A percentile compares a stretch with the other conserved stretches of the same genome.
Evolutionary conservation across 2,797 vertebrate genomes (phyloP).

Genomic region (Mionectes olivaceus): DNA sequence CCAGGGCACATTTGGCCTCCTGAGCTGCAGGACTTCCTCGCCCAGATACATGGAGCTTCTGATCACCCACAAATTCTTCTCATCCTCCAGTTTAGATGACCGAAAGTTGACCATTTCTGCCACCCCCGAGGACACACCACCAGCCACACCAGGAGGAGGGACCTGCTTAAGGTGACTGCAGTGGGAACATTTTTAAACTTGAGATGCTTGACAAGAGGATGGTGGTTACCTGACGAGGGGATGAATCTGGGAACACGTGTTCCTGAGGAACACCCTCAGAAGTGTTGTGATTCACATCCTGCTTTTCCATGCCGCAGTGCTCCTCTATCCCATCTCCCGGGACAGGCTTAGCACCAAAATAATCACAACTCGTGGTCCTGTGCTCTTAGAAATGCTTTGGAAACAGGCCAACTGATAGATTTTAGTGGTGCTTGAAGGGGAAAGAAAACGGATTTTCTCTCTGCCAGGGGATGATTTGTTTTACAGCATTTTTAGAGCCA

Average conservation of each 20-base stretch:
- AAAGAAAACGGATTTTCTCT: neutral
- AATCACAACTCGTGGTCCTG: neutral
- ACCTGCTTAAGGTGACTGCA: fast-evolving
- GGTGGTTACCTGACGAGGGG: neutral
- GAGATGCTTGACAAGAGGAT: neutral
- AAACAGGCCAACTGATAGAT: neutral
- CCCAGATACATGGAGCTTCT: fast-evolving
- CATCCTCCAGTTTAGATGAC: neutral
- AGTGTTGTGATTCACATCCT: neutral
- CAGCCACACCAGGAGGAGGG: fast-evolving
- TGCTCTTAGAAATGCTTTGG: neutral
- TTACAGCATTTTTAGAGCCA: fast-evolving
- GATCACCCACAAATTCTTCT: neutral
- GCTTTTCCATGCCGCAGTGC: neutral
- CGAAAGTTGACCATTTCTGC: neutral
- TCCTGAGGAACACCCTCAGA: neutral
- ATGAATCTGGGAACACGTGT: fast-evolving
- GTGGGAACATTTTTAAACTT: neutral
- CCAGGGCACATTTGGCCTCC: neutral
- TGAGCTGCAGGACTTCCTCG: neutral
- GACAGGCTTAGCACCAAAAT: conserved; percentile 11
- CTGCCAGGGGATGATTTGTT: neutral
- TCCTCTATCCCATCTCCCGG: neutral
- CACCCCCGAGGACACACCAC: neutral
- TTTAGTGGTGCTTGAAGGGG: neutral